These are phyloP conservation scores for Platycheirus albimanus DNA, from an alignment of 2,888 invertebrate species.

Conservation along the genomic window DNA sequence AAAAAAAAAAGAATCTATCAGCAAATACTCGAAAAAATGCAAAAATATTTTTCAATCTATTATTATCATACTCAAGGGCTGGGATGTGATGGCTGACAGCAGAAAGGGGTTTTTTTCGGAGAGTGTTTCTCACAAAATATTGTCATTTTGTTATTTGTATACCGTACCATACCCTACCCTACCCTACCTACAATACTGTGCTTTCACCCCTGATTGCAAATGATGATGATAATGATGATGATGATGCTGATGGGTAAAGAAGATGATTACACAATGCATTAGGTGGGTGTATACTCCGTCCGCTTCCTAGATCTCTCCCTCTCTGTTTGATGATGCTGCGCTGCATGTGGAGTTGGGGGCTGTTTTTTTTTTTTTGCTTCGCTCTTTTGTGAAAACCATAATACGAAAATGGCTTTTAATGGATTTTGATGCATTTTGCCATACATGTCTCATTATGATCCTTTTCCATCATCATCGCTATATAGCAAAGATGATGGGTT, in stretches of 20 bases:
- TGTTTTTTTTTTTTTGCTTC: conserved; percentile 14
- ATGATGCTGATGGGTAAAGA: conserved; percentile 63
- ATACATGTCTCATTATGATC: conserved; percentile 67
- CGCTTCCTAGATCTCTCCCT: conserved; percentile 2
- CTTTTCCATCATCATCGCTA: conserved; percentile 42
- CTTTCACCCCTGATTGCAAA: conserved; percentile 69
- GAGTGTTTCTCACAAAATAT: conserved; percentile 65
- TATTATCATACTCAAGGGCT: conserved; percentile 65
- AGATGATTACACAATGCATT: conserved; percentile 73
- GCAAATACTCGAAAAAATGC: conserved; percentile 53
- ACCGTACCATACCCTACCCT: neutral
- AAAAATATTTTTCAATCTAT: conserved; percentile 64
- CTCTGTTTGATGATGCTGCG: conserved; percentile 23
- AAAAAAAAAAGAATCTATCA: conserved; percentile 35
- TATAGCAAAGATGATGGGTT: conserved; percentile 61
- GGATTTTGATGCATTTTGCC: conserved; percentile 78
- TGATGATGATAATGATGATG: conserved; percentile 58
- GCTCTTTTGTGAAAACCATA: conserved; percentile 71
- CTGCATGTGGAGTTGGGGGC: conserved; percentile 43
- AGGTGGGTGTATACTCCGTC: conserved; percentile 59
- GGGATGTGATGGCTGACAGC: conserved; percentile 1
- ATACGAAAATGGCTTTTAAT: conserved; percentile 82
- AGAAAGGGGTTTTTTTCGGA: neutral
- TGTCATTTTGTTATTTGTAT: conserved; percentile 71
- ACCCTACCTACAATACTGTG: no score